Evolutionary conservation across 2,888 invertebrate species (phyloP).

Genomic region (Augiades crinisus): DNA sequence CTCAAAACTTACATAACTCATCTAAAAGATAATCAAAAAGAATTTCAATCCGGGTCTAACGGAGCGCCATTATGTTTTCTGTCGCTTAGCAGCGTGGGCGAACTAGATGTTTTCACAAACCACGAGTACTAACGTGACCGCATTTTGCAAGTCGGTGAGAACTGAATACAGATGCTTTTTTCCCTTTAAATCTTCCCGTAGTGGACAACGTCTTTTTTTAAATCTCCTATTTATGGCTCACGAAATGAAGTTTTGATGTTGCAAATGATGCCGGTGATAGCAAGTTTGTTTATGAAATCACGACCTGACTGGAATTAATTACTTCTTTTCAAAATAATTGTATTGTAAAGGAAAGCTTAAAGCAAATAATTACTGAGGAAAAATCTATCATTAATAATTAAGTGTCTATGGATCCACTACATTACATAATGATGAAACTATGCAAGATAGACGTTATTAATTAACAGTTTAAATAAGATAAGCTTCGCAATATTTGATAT

Average conservation of each 20-base stretch:
- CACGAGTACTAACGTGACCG: conserved; percentile 28
- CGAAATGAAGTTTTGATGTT: neutral
- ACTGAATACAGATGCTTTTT: conserved; percentile 24
- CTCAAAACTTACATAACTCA: conserved; percentile 7
- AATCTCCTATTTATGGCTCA: neutral
- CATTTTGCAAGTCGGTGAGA: conserved; percentile 28
- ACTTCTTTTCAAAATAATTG: too few relatives aligned
- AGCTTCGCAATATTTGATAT: too few relatives aligned
- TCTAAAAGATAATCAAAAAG: conserved; percentile 18
- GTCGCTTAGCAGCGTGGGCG: conserved; percentile 40
- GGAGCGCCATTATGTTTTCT: conserved; percentile 22
- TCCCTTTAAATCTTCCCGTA: conserved; percentile 16
- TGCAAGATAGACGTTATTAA: too few relatives aligned
- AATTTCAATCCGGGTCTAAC: conserved; percentile 17
- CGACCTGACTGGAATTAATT: too few relatives aligned
- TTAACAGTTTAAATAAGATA: too few relatives aligned
- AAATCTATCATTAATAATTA: too few relatives aligned
- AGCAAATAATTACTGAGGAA: too few relatives aligned
- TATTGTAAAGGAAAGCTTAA: too few relatives aligned
- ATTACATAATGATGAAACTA: too few relatives aligned
- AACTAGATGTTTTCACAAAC: conserved; percentile 39
- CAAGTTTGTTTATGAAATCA: too few relatives aligned
- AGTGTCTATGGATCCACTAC: too few relatives aligned
- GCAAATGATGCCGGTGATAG: neutral
- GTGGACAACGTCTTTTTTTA: conserved; percentile 7